Evolutionary conservation across 1,140 invertebrate genomes (phyloP).

Genomic region (Papilio helenus): DNA sequence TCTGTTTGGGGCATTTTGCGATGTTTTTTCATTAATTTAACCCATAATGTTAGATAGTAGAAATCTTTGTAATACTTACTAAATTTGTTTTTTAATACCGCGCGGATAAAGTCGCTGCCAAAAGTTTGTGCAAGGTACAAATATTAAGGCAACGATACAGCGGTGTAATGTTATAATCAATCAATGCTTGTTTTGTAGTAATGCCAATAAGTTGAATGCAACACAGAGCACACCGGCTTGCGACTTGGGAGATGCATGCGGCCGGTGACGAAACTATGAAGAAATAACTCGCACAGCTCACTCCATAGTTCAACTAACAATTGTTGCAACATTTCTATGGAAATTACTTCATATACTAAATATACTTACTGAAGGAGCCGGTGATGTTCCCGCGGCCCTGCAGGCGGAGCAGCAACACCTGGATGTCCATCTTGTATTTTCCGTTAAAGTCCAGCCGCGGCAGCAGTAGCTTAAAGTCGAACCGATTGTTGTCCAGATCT

Average conservation of each 20-base stretch:
- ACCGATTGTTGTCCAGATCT: conserved; percentile 82
- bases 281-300: conserved; percentile 6
- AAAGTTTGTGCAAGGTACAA: too few relatives aligned
- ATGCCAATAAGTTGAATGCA: neutral
- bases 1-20: too few relatives aligned
- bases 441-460: conserved; percentile 83
- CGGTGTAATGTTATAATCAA: neutral
- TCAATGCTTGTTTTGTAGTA: neutral
- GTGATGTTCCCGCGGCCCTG: conserved; percentile 86
- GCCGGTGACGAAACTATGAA: conserved; percentile 10
- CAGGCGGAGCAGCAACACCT: conserved; percentile 84
- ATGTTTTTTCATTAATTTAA: too few relatives aligned
- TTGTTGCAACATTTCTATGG: conserved; percentile 19
- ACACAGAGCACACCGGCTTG: neutral
- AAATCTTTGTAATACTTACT: too few relatives aligned
- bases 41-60: too few relatives aligned
- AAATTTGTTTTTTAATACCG: too few relatives aligned
- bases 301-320: neutral
- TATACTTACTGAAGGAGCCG: conserved; percentile 87
- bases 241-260: neutral
- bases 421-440: conserved; percentile 86
- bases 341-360: neutral
- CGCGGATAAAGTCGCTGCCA: too few relatives aligned
- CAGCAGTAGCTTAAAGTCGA: conserved; percentile 84
- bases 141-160: too few relatives aligned